A percentile compares a stretch with the other conserved stretches of the same genome.
Conservation (phyloP, 1,140 invertebrate species). For the Bicyclus anynana region DNA sequence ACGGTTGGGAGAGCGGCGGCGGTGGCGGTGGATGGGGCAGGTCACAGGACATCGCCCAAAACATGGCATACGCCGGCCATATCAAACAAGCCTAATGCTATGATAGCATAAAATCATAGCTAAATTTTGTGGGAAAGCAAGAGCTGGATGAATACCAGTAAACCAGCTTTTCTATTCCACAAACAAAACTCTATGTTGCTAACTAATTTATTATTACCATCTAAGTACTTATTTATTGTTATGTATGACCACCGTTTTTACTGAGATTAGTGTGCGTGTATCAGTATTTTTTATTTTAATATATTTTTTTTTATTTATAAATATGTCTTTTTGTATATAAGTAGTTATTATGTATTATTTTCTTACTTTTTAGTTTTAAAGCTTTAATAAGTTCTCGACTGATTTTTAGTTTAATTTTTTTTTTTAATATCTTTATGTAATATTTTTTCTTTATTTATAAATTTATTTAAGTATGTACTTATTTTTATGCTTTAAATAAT, state of each 20-base stretch:
- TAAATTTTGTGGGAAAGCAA: neutral
- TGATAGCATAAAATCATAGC: neutral
- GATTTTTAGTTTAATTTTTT: conserved; percentile 33
- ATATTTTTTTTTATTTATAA: neutral
- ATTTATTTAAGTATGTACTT: conserved; percentile 21
- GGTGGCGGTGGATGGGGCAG: conserved; percentile 77
- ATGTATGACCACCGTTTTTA: conserved; percentile 34
- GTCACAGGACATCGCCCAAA: conserved; percentile 74
- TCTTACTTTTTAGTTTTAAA: conserved; percentile 4
- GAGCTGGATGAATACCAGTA: neutral
- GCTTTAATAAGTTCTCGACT: conserved; percentile 35
- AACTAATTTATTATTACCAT: conserved; percentile 35
- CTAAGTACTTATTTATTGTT: conserved; percentile 28
- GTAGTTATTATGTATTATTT: no score
- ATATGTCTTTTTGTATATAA: conserved; percentile 10
- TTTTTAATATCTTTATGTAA: conserved; percentile 19
- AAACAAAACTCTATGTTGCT: conserved; percentile 14
- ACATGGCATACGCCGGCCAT: conserved; percentile 82
- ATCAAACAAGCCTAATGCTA: conserved; percentile 50
- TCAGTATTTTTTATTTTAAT: conserved; percentile 31
- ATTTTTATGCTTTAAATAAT: conserved; percentile 11
- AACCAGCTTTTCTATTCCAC: neutral
- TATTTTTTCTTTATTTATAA: conserved; percentile 25
- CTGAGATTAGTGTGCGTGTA: conserved; percentile 25
- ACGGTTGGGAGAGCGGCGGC: conserved; percentile 74